These are phyloP conservation scores for Platysteira castanea DNA, from an alignment of 2,113 vertebrate species.

Conservation along the genomic window DNA sequence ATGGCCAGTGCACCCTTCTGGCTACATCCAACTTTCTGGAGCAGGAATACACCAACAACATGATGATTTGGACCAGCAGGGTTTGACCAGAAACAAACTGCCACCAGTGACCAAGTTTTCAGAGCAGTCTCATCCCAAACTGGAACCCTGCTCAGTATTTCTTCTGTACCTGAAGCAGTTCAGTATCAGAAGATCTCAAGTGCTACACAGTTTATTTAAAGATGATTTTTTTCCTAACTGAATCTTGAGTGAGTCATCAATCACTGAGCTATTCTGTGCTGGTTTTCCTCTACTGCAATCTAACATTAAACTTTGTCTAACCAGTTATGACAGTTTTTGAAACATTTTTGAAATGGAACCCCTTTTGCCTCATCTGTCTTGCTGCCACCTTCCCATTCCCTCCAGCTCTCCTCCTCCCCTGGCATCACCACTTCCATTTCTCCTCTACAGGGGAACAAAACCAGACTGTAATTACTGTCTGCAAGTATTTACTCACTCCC, in stretches of 20 bases:
- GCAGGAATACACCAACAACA: neutral
- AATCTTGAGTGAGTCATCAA: constrained; percentile 26
- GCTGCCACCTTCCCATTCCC: neutral
- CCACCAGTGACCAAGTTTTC: neutral
- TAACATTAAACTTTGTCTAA: constrained; percentile 14
- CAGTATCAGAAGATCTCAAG: neutral
- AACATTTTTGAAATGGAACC: neutral
- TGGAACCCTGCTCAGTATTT: neutral
- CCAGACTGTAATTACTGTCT: neutral
- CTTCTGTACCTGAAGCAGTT: neutral
- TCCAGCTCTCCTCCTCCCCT: neutral
- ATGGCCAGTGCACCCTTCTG: neutral
- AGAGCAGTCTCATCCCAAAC: neutral
- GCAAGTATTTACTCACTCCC: neutral
- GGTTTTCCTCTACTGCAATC: neutral
- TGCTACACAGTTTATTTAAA: neutral
- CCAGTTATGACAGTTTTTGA: neutral
- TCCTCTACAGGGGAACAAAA: neutral
- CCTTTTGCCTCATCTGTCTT: constrained; percentile 9
- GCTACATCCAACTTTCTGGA: neutral
- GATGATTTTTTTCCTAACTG: neutral
- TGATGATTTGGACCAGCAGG: neutral
- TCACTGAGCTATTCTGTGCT: neutral
- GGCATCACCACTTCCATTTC: neutral
- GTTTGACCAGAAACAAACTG: neutral